Evolutionary conservation across 2,797 vertebrate species (phyloP).

Genomic region (Galagoides demidoff): DNA sequence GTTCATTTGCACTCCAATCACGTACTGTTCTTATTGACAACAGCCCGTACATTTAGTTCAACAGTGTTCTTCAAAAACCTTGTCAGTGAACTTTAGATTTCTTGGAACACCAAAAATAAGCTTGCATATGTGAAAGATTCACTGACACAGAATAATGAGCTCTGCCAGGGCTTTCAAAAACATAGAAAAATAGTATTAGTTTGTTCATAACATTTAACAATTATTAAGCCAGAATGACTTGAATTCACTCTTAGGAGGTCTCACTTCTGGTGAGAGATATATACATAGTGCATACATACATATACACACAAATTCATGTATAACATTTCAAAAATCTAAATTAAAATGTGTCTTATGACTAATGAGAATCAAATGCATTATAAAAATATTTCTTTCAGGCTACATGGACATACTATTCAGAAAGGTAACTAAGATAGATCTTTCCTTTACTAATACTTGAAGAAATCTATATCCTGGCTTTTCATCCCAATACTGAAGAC

Average conservation of each 20-base stretch:
- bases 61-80: slow-evolving; percentile 74
- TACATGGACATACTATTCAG: neutral
- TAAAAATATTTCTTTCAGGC: slow-evolving; percentile 43
- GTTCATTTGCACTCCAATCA: slow-evolving; percentile 67
- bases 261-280: neutral
- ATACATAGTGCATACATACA: neutral
- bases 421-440: neutral
- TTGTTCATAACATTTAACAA: slow-evolving; percentile 48
- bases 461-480: neutral
- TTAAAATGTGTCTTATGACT: slow-evolving; percentile 20
- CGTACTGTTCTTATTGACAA: slow-evolving; percentile 71
- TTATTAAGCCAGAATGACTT: neutral
- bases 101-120: slow-evolving; percentile 77
- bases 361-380: neutral
- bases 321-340: slow-evolving; percentile 3
- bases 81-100: slow-evolving; percentile 75
- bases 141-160: slow-evolving; percentile 70
- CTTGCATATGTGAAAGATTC: slow-evolving; percentile 71
- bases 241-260: neutral
- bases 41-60: slow-evolving; percentile 73
- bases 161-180: slow-evolving; percentile 57
- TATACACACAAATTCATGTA: neutral
- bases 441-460: neutral
- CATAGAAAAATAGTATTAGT: slow-evolving; percentile 43
- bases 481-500: neutral